Conservation (phyloP, 2,888 invertebrate species). For the Ophion obscuratus region DNA sequence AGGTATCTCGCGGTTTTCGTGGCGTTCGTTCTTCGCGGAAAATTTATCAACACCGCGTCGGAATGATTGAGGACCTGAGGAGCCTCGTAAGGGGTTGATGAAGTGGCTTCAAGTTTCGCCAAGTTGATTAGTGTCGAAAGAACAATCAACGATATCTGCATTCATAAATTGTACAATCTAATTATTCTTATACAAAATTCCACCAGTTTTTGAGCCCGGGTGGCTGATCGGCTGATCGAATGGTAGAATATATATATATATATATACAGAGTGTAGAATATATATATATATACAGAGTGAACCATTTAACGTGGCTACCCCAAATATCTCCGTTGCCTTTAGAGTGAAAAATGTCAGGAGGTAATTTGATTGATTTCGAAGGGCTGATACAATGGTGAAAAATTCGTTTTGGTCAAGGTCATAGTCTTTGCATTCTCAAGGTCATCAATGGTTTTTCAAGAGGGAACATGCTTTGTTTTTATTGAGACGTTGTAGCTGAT, state of each 20-base stretch:
- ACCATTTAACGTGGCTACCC: too few relatives aligned
- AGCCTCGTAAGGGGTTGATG: constrained; percentile 31
- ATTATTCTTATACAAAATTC: neutral
- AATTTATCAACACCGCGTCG: constrained; percentile 72
- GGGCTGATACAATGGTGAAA: too few relatives aligned
- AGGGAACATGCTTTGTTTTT: too few relatives aligned
- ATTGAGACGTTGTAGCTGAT: too few relatives aligned
- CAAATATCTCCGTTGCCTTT: too few relatives aligned
- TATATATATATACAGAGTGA: too few relatives aligned
- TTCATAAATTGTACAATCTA: neutral
- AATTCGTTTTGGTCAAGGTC: too few relatives aligned
- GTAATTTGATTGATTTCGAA: too few relatives aligned
- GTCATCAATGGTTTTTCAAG: too few relatives aligned
- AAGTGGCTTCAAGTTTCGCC: constrained; percentile 40
- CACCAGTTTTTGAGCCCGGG: neutral
- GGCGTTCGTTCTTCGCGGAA: constrained; percentile 66
- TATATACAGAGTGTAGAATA: too few relatives aligned
- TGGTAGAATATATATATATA: neutral
- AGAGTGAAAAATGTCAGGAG: too few relatives aligned
- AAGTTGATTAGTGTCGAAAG: constrained; percentile 30
- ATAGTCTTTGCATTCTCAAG: too few relatives aligned
- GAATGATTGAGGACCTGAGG: constrained; percentile 40
- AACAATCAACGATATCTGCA: constrained; percentile 46
- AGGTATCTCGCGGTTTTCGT: constrained; percentile 66
- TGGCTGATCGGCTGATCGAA: neutral